These are phyloP conservation scores for Orgyia antiqua DNA, from an alignment of 2,888 invertebrate genomes.

Conservation along the genomic window DNA sequence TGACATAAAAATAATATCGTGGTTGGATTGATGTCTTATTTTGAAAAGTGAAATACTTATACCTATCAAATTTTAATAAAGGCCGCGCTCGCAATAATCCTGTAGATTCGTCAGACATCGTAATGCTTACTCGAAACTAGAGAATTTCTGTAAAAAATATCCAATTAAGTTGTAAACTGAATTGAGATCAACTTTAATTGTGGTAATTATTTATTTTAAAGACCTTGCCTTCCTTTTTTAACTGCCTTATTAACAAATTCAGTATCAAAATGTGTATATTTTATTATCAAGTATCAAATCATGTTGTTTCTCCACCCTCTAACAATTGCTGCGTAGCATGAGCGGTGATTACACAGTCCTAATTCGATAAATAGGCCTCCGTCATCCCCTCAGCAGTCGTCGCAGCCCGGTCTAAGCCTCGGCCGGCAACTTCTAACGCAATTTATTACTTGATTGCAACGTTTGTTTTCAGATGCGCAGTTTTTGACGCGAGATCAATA, in stretches of 20 bases:
- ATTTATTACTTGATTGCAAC: slow-evolving; percentile 62
- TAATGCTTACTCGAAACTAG: not conserved
- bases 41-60: no score
- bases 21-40: no score
- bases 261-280: no score
- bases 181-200: slow-evolving; percentile 1
- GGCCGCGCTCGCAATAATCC: no score
- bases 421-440: slow-evolving; percentile 41
- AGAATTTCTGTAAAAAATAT: not conserved
- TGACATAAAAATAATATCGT: no score
- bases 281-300: slow-evolving; percentile 30
- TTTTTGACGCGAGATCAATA: slow-evolving; percentile 9
- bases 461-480: slow-evolving; percentile 41
- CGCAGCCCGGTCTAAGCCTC: slow-evolving; percentile 16
- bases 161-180: slow-evolving; percentile 4
- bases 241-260: no score
- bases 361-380: slow-evolving; percentile 64
- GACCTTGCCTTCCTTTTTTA: no score
- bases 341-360: slow-evolving; percentile 64
- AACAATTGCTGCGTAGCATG: slow-evolving; percentile 41
- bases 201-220: no score
- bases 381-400: slow-evolving; percentile 19
- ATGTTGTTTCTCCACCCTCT: slow-evolving; percentile 6
- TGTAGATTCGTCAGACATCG: no score
- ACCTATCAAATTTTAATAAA: no score